These are phyloP conservation scores for Sebastes variabilis DNA, from an alignment of 2,797 vertebrate genomes.

Conservation along the genomic window DNA sequence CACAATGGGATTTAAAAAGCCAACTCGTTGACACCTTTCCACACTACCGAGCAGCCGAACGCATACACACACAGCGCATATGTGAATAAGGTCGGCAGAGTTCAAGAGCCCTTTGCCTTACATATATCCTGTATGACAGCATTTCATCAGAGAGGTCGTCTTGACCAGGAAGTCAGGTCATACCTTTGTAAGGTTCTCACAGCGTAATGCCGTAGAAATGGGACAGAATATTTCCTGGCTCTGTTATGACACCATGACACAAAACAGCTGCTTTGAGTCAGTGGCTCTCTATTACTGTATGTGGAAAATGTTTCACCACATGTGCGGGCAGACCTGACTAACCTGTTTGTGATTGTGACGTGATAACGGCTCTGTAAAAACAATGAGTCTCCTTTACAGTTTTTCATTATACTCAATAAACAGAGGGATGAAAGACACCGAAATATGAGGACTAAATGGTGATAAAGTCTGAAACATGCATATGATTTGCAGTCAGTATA, in stretches of 20 bases:
- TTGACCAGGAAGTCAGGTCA: slow-evolving; percentile 62
- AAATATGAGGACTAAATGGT: background rate
- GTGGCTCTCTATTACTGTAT: background rate
- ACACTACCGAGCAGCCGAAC: background rate
- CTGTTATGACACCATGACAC: slow-evolving; percentile 38
- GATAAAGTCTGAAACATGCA: background rate
- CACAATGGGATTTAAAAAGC: slow-evolving; percentile 47
- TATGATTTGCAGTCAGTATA: background rate
- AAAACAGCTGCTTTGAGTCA: slow-evolving; percentile 44
- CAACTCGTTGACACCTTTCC: slow-evolving; percentile 49
- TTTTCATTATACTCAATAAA: background rate
- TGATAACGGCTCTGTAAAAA: background rate
- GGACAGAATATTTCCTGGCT: slow-evolving; percentile 52
- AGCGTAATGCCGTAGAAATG: slow-evolving; percentile 22
- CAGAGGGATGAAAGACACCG: background rate
- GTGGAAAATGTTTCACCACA: slow-evolving; percentile 16
- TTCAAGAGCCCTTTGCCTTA: slow-evolving; percentile 53
- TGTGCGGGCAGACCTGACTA: slow-evolving; percentile 22
- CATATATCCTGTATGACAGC: slow-evolving; percentile 68
- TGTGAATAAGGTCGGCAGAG: slow-evolving; percentile 32
- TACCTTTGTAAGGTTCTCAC: slow-evolving; percentile 52
- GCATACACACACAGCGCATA: background rate
- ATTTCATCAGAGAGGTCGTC: slow-evolving; percentile 47
- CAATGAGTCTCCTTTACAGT: background rate
- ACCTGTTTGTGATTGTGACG: slow-evolving; percentile 32